Base-by-base conservation (phyloP, 2,888 invertebrate genomes). In the Heliconius aoede region DNA sequence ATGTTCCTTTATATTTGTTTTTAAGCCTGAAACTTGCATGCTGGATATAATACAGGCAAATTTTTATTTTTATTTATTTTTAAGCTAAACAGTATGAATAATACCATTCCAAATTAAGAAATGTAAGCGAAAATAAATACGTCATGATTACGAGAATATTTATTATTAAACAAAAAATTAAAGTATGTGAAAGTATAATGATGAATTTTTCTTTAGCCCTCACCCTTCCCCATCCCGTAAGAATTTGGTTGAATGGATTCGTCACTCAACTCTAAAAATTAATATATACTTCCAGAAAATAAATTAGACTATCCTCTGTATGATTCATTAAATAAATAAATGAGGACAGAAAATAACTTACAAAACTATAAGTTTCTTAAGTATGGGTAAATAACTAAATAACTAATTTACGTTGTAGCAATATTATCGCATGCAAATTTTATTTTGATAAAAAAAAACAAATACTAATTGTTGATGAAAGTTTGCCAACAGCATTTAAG, bases 21-120 rank as follows among this genome's bases (percentile, higher is more conserved):
- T 84, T 83, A 76, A 68, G 77, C 80, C 78, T 80, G 80, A 82
- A 80, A 82, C 84, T 86, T 90, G 92, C 93, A 91, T 91, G 92
- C 84, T 85, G 81, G 83, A 85, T 83, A 82, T 81, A 83, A 83
- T 84, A 76, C 79, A 76, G 78, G 78, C 76, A 84, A n/a, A 86
- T 84, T 84, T 85, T 86, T 87, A 85, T 78, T 90, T 90, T 93
- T 91, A 93, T 92, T 94, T 93, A 92, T 92, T 93, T 92, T 90
- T 93, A 93, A 93, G 93, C 88, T 91, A 91, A 90, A 89, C 87
- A 86, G 86, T 90, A 89, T 80, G 87, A 87, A 88, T 92, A 89
- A 90, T 93, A 93, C 90, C 94, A 94, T 94, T 94, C 94, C 94
- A 94, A 94, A 93, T 92, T 94, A 92, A 92, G 87, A 91, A 90